Conservation (phyloP, 1,140 invertebrate species). For the Cherax quadricarinatus region DNA sequence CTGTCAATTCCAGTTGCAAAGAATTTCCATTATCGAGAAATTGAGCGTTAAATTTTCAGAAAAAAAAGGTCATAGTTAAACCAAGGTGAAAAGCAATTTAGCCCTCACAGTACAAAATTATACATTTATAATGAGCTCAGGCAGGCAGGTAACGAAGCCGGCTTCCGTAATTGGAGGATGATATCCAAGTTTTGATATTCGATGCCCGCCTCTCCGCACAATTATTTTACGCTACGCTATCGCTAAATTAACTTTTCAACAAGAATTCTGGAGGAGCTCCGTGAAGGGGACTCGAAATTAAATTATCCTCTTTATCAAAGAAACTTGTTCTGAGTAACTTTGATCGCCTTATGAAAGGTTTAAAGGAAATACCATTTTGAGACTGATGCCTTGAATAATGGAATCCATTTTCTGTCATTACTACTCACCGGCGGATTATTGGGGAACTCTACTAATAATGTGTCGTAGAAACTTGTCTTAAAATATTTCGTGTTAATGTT, state of each 20-base stretch:
- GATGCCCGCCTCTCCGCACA: not conserved
- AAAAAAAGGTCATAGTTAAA: conserved; percentile 22
- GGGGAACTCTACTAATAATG: no score
- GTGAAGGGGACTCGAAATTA: not conserved
- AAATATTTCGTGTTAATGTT: no score
- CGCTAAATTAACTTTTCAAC: conserved; percentile 1
- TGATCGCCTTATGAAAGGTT: not conserved
- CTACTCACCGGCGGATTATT: no score
- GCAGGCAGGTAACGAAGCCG: conserved; percentile 32
- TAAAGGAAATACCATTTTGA: no score
- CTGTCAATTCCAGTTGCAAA: conserved; percentile 55
- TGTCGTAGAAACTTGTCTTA: no score
- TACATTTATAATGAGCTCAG: conserved; percentile 50
- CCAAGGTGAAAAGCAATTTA: conserved; percentile 58
- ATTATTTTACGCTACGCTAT: conserved; percentile 6
- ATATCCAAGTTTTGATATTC: not conserved
- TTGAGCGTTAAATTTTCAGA: conserved; percentile 36
- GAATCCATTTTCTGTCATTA: no score
- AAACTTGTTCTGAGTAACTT: not conserved
- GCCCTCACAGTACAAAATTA: conserved; percentile 45
- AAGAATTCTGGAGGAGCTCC: not conserved
- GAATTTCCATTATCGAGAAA: conserved; percentile 60
- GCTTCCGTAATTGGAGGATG: conserved; percentile 14
- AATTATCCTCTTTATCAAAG: not conserved
- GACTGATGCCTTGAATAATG: no score